phyloP scores from a whole-genome alignment of 2,113 vertebrate species.

The Ophthalmolycus amberensis region DNA sequence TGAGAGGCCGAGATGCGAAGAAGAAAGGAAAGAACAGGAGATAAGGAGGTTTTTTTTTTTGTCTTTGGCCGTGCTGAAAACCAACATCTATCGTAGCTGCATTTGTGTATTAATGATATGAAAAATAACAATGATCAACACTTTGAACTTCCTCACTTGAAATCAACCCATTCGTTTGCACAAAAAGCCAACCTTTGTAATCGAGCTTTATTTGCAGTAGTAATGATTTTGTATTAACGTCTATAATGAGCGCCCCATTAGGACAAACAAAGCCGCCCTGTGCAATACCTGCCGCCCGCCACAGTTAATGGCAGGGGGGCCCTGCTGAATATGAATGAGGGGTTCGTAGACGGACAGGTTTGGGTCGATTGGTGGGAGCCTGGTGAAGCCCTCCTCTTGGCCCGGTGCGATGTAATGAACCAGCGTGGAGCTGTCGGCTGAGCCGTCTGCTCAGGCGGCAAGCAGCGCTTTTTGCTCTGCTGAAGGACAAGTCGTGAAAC shows the following conservation, averaged over 20 bases:
- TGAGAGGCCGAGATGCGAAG: not conserved
- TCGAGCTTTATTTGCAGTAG: conserved; percentile 55
- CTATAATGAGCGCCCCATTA: conserved; percentile 64
- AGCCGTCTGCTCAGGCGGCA: conserved; percentile 26
- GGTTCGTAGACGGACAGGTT: conserved; percentile 55
- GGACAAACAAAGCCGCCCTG: conserved; percentile 53
- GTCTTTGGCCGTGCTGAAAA: not conserved
- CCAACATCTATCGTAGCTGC: not conserved
- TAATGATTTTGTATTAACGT: conserved; percentile 67
- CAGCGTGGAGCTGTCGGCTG: conserved; percentile 33
- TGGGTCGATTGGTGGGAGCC: conserved; percentile 70
- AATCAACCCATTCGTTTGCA: conserved; percentile 31
- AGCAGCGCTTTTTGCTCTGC: conserved; percentile 11
- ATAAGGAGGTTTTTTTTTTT: not conserved
- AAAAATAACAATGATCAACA: not conserved
- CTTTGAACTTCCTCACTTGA: conserved; percentile 28
- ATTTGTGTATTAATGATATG: conserved; percentile 1
- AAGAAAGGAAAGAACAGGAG: conserved; percentile 14
- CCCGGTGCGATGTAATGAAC: conserved; percentile 57
- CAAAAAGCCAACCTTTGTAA: conserved; percentile 43
- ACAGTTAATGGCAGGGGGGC: conserved; percentile 41
- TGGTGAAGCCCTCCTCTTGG: conserved; percentile 44
- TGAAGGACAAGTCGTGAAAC: conserved; percentile 41
- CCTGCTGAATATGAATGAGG: conserved; percentile 68
- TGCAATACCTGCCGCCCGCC: conserved; percentile 62